phyloP scores from a whole-genome alignment of 2,797 vertebrate genomes.

The Sebastes miniatus region DNA sequence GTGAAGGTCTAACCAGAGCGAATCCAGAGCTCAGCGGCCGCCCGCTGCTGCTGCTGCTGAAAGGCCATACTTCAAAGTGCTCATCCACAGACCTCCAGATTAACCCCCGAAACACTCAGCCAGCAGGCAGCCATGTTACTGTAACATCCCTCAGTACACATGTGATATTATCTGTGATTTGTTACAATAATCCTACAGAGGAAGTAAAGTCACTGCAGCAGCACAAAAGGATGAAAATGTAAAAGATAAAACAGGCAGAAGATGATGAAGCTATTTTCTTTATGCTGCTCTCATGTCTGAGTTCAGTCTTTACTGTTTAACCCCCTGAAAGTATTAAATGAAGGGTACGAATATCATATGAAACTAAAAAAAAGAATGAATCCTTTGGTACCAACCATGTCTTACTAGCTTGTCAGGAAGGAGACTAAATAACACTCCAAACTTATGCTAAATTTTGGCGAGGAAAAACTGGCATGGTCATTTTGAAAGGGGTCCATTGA shows the following conservation, averaged over 20 bases:
- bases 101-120: not conserved
- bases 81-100: slow-evolving; percentile 65
- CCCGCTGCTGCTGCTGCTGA: slow-evolving; percentile 83
- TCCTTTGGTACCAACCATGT: too few species aligned
- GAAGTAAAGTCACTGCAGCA: not conserved
- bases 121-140: not conserved
- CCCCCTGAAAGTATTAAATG: too few species aligned
- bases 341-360: too few species aligned
- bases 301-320: not conserved
- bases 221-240: too few species aligned
- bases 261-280: not conserved
- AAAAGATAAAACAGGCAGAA: not conserved
- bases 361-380: too few species aligned
- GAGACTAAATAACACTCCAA: too few species aligned
- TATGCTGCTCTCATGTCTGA: not conserved
- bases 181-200: not conserved
- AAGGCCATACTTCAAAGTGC: slow-evolving; percentile 78
- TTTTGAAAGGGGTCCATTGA: too few species aligned
- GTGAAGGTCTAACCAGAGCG: slow-evolving; percentile 85
- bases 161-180: not conserved
- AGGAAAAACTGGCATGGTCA: too few species aligned
- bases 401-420: too few species aligned
- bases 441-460: too few species aligned
- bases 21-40: slow-evolving; percentile 83
- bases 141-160: not conserved